Evolutionary conservation across 2,113 vertebrate species (phyloP), one percentile per base, ranked within the genome.

Genomic region (Symphodus melops): DNA sequence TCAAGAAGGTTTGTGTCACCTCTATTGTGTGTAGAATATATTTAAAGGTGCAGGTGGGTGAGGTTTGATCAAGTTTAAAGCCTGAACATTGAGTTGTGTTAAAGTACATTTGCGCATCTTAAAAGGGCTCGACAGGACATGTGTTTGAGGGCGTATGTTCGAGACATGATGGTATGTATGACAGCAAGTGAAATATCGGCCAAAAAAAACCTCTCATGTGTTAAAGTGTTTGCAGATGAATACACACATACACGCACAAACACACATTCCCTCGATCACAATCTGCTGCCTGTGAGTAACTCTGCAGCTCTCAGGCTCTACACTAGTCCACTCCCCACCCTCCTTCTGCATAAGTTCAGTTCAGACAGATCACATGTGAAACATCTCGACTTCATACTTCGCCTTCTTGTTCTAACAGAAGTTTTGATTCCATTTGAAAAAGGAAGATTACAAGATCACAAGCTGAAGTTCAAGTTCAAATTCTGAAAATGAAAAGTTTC

Each of bases 201-300:
- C 44, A 44, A 42, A 67, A 16, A 51, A 23, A 46, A 14, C 12
- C 14, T 41, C 41, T 52, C 23, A 49, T 33, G 8, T 68, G 37
- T 58, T 4, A 53, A 52, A 25, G 39, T 39, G 28, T 33, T 4
- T 33, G 28, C 28, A 33, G 28, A 33, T 5, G 3, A 33, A 33
- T 33, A 33, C 28, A 53, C 11, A 14, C 17, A 49, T 25, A 25
- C 37, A 62, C 16, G 42, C 42, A 46, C 12, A 33, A 17, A 20
- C 4, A 16, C 54, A 66, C 39, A 57, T 33, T 48, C n/a, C 20
- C 70, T 60, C 62, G 28, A 61, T 60, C 28, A 16, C 78, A 84
- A 59, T 73, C 84, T 88, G 86, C 71, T 78, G 44, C 42, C 49
- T 37, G 39, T 86, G 86, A 91, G 49, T 88, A 82, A 90, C 13